Evolutionary conservation across 2,797 vertebrate species (phyloP).

Genomic region (Furcifer pardalis): DNA sequence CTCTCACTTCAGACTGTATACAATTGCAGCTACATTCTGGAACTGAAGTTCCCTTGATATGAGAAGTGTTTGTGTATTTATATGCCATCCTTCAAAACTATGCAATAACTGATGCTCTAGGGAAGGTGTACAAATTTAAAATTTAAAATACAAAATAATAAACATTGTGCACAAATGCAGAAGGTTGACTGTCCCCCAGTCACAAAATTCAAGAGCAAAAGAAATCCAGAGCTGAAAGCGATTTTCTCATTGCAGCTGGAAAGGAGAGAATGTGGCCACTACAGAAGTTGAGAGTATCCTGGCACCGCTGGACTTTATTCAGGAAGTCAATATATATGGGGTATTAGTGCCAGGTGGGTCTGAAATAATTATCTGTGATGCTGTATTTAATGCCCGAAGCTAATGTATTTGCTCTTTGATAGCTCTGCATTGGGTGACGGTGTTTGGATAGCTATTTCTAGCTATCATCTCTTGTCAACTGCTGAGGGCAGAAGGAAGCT

Average conservation of each 20-base stretch:
- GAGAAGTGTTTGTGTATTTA: no score
- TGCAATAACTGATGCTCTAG: no score
- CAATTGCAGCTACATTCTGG: no score
- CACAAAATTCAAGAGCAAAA: background rate
- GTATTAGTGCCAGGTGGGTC: slow-evolving; percentile 85
- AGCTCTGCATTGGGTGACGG: background rate
- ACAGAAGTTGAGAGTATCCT: slow-evolving; percentile 87
- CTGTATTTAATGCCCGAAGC: background rate
- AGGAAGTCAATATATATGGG: slow-evolving; percentile 88
- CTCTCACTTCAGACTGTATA: background rate
- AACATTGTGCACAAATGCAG: background rate
- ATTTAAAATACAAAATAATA: background rate
- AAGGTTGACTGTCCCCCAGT: background rate
- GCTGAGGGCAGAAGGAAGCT: no score
- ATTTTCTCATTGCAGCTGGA: slow-evolving; percentile 80
- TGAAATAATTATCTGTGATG: background rate
- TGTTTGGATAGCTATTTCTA: background rate
- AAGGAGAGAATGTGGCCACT: slow-evolving; percentile 93
- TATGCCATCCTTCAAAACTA: no score
- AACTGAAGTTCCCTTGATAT: no score
- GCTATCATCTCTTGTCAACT: no score
- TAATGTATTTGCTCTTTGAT: background rate
- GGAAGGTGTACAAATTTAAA: no score
- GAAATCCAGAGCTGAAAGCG: background rate
- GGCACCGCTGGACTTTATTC: slow-evolving; percentile 74